phyloP scores from a whole-genome alignment of 2,113 vertebrate genomes.

The Heterotis niloticus region DNA sequence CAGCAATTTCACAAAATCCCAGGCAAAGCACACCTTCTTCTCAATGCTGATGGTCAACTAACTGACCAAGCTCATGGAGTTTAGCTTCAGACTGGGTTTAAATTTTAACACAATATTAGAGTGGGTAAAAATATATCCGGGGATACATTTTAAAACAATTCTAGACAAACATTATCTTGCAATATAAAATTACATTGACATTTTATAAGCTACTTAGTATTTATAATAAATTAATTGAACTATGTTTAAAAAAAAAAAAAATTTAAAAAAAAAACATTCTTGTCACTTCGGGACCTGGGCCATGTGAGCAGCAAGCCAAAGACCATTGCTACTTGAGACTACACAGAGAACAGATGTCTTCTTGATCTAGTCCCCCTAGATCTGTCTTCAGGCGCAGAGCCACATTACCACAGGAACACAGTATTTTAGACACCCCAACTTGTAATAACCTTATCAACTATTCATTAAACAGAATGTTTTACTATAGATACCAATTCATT shows the following conservation, averaged over 20 bases:
- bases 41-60: too few relatives aligned
- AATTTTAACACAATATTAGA: too few relatives aligned
- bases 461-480: constrained; percentile 47
- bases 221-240: constrained; percentile 14
- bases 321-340: neutral
- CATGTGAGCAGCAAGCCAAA: neutral
- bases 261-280: neutral
- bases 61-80: too few relatives aligned
- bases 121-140: too few relatives aligned
- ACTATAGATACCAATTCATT: constrained; percentile 33
- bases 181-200: neutral
- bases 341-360: neutral
- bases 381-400: constrained; percentile 17
- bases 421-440: constrained; percentile 27
- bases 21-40: too few relatives aligned
- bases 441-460: constrained; percentile 42
- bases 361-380: neutral
- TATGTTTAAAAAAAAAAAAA: too few relatives aligned
- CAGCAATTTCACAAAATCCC: too few relatives aligned
- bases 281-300: neutral
- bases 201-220: neutral
- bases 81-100: too few relatives aligned
- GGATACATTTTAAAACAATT: neutral
- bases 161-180: too few relatives aligned
- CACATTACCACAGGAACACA: constrained; percentile 15